Percentiles rank a stretch among this genome's conserved stretches.
Conservation (phyloP, 2,797 vertebrate species). For the Schizopygopsis malacanthus region DNA sequence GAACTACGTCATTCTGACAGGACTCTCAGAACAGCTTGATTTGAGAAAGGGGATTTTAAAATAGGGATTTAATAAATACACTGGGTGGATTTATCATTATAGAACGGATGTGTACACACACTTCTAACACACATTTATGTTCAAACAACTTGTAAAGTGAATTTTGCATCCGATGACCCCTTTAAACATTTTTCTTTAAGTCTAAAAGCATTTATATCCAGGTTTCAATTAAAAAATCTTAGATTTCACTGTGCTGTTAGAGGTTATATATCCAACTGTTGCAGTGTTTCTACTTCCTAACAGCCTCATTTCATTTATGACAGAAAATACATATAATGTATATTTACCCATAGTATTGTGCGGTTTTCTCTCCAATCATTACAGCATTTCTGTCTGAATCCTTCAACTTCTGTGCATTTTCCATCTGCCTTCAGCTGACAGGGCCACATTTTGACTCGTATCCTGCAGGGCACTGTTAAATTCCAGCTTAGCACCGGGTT, state of each 20-base stretch:
- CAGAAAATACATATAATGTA: constrained; percentile 22
- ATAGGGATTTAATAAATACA: no score
- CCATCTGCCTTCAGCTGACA: constrained; percentile 70
- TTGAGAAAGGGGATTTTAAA: no score
- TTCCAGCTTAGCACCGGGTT: constrained; percentile 72
- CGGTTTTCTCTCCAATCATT: constrained; percentile 69
- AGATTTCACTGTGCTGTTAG: not conserved
- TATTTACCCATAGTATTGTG: constrained; percentile 70
- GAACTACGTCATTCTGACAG: no score
- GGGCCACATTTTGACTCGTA: constrained; percentile 77
- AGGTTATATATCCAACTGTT: not conserved
- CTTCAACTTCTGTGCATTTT: constrained; percentile 63
- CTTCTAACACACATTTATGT: no score
- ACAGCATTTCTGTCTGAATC: constrained; percentile 58
- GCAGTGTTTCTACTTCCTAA: no score
- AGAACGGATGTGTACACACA: no score
- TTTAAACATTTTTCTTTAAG: not conserved
- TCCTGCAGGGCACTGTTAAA: constrained; percentile 80
- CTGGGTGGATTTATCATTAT: no score
- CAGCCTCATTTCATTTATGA: not conserved
- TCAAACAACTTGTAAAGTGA: no score
- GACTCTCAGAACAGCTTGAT: no score
- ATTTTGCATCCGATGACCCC: no score
- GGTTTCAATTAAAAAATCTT: not conserved
- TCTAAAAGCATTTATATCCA: not conserved